These are phyloP conservation scores for Rhabdomys pumilio DNA, from an alignment of 2,797 vertebrate species.

Conservation along the genomic window DNA sequence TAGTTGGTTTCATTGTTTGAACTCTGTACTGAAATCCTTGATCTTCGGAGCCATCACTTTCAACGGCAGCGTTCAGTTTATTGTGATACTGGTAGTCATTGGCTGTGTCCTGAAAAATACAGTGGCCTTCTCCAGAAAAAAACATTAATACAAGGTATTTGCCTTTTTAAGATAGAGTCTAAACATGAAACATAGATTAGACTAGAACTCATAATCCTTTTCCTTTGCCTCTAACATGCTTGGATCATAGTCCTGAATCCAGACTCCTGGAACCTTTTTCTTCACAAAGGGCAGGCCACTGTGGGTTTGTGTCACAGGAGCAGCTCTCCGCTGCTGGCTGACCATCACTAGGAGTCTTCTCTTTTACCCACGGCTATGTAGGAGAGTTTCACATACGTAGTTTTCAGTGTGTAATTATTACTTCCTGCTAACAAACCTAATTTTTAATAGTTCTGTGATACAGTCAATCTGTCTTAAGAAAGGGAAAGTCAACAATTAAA, in stretches of 20 bases:
- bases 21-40: background rate
- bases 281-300: background rate
- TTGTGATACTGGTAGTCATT: background rate
- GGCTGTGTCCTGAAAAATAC: background rate
- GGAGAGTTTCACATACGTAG: background rate
- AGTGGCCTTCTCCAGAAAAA: background rate
- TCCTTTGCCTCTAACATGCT: background rate
- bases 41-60: background rate
- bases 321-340: background rate
- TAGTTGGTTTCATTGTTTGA: constrained; percentile 9
- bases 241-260: too few species aligned
- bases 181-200: background rate
- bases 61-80: background rate
- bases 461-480: constrained; percentile 17
- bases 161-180: background rate
- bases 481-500: constrained; percentile 22
- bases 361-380: background rate
- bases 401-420: constrained; percentile 52
- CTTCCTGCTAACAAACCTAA: background rate
- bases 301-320: background rate
- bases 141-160: background rate
- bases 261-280: background rate
- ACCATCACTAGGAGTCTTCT: background rate
- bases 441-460: constrained; percentile 53
- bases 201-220: background rate